A percentile compares a stretch with the other conserved stretches of the same genome.
phyloP scores from a whole-genome alignment of 2,888 invertebrate species.

The Oscheius sp. region DNA sequence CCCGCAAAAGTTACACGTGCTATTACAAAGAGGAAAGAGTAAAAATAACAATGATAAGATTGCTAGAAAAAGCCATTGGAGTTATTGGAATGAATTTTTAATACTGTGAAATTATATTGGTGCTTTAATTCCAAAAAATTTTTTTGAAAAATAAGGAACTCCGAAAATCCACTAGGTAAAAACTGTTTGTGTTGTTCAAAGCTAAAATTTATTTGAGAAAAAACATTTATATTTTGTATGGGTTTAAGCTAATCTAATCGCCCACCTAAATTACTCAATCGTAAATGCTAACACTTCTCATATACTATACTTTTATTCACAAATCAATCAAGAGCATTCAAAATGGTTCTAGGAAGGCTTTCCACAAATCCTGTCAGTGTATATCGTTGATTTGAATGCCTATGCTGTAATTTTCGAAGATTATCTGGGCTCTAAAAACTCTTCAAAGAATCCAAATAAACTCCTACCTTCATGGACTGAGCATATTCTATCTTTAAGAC shows the following conservation, averaged over 20 bases:
- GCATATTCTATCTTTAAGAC: slow-evolving; percentile 65
- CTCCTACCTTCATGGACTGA: slow-evolving; percentile 33
- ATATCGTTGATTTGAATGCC: not conserved
- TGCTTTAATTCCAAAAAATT: not conserved
- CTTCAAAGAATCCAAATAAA: too few relatives aligned
- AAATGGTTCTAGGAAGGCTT: not conserved
- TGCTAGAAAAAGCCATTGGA: too few relatives aligned
- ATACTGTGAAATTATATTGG: too few relatives aligned
- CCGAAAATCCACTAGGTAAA: not conserved
- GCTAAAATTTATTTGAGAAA: not conserved
- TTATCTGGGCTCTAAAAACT: not conserved
- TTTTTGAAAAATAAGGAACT: not conserved
- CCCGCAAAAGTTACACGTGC: too few relatives aligned
- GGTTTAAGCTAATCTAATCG: too few relatives aligned
- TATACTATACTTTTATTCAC: too few relatives aligned
- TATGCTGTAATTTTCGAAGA: too few relatives aligned
- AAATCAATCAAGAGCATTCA: not conserved
- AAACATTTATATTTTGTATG: not conserved
- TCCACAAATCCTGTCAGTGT: slow-evolving; percentile 1
- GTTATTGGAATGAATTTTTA: too few relatives aligned
- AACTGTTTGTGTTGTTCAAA: not conserved
- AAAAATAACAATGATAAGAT: too few relatives aligned
- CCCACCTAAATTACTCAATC: too few relatives aligned
- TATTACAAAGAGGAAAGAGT: too few relatives aligned
- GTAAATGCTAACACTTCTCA: too few relatives aligned